Percentiles rank a stretch among this genome's conserved stretches.
Evolutionary conservation across 2,797 vertebrate genomes (phyloP).

Genomic region (Pseudochromis fuscus): DNA sequence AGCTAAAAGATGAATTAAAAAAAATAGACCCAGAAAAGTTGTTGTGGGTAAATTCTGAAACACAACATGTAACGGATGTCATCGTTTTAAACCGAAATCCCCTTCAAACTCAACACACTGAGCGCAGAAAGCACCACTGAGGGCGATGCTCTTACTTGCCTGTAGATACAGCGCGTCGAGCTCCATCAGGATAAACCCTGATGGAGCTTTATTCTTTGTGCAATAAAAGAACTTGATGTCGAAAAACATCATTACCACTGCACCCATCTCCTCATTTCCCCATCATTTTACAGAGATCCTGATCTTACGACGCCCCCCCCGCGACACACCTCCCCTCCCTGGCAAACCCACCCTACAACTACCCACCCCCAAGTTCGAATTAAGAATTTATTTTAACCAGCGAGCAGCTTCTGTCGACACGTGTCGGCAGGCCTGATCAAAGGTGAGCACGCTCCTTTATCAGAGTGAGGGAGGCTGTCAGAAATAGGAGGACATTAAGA

Average conservation of each 20-base stretch:
- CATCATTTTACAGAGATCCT: constrained; percentile 73
- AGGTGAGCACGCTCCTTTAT: constrained; percentile 84
- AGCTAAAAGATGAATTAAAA: constrained; percentile 42
- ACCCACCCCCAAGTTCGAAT: constrained; percentile 82
- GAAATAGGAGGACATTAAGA: constrained; percentile 88
- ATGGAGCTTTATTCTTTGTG: constrained; percentile 63
- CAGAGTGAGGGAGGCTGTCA: constrained; percentile 84
- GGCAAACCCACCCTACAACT: constrained; percentile 65
- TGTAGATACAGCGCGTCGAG: constrained; percentile 45
- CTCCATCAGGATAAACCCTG: constrained; percentile 56
- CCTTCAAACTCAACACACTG: constrained; percentile 40
- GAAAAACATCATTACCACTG: constrained; percentile 77
- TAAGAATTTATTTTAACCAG: constrained; percentile 89
- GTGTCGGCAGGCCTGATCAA: constrained; percentile 86
- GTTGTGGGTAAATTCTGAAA: constrained; percentile 50
- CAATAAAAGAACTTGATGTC: constrained; percentile 68
- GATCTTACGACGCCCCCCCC: constrained; percentile 69
- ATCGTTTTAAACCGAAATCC: constrained; percentile 42
- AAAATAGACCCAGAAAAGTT: constrained; percentile 27
- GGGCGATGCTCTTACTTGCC: constrained; percentile 52
- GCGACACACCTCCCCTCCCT: constrained; percentile 20
- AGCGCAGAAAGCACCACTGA: constrained; percentile 42
- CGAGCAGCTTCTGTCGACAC: constrained; percentile 85
- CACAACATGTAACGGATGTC: constrained; percentile 44
- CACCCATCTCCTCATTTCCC: constrained; percentile 72